These are phyloP conservation scores for Stenodema calcarata DNA, from an alignment of 2,888 invertebrate genomes.

Conservation along the genomic window DNA sequence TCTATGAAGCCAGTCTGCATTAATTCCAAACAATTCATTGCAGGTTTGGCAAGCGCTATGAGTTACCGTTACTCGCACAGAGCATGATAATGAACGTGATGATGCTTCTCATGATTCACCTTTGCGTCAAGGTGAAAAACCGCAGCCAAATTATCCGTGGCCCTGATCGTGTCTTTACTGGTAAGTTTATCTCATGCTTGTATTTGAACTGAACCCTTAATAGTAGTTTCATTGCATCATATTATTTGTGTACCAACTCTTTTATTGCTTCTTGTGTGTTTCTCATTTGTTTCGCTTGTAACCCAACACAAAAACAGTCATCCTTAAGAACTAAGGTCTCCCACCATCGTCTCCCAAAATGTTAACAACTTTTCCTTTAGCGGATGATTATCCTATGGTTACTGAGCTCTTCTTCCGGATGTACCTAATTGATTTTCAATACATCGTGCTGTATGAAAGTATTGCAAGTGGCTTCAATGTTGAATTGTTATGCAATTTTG, in stretches of 20 bases:
- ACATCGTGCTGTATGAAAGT: background rate
- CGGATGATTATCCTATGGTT: background rate
- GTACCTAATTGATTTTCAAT: too few species aligned
- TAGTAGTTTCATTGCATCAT: background rate
- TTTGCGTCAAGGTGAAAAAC: conserved; percentile 87
- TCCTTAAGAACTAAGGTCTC: background rate
- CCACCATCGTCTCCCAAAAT: background rate
- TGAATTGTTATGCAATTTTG: too few species aligned
- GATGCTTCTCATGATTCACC: conserved; percentile 87
- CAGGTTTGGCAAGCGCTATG: conserved; percentile 99
- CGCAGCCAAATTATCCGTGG: conserved; percentile 70
- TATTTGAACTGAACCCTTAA: background rate
- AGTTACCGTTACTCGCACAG: conserved; percentile 91
- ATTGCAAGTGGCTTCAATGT: background rate
- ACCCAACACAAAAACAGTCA: background rate
- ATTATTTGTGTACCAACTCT: conserved; percentile 5
- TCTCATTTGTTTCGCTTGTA: background rate
- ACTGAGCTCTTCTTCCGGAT: background rate
- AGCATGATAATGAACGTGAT: conserved; percentile 96
- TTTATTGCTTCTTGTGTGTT: conserved; percentile 60
- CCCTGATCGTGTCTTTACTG: conserved; percentile 82
- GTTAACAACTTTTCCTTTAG: too few species aligned
- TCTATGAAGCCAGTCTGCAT: too few species aligned
- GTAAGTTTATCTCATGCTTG: conserved; percentile 64
- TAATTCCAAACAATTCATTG: background rate